A percentile compares a stretch with the other conserved stretches of the same genome.
phyloP scores from a whole-genome alignment of 2,888 invertebrate species.

The Trimorus sp. region DNA sequence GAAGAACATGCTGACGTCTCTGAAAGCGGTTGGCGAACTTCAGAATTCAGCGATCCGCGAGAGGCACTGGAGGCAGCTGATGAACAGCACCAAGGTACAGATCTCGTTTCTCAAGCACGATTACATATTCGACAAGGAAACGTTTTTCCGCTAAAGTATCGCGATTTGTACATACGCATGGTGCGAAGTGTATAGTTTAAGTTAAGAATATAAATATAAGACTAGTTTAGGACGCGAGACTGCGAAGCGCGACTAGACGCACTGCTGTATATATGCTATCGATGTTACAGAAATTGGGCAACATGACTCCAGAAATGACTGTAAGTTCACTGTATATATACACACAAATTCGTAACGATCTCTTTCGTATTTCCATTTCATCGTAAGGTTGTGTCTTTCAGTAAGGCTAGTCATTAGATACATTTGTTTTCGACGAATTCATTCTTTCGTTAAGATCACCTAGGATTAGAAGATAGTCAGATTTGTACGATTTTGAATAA shows the following conservation, averaged over 20 bases:
- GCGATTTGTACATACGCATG: slow-evolving; percentile 2
- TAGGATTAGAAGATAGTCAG: too few species aligned
- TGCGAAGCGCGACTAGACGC: slow-evolving; percentile 72
- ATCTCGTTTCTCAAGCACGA: slow-evolving; percentile 58
- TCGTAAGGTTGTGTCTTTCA: too few species aligned
- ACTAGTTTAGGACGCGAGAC: too few species aligned
- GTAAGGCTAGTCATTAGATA: too few species aligned
- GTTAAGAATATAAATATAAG: background rate
- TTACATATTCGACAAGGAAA: slow-evolving; percentile 28
- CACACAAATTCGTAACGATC: slow-evolving; percentile 63
- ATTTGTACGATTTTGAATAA: too few species aligned
- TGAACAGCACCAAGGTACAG: slow-evolving; percentile 96
- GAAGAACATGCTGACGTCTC: slow-evolving; percentile 97
- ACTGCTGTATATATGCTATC: slow-evolving; percentile 81
- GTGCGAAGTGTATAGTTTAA: background rate
- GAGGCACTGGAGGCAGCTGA: slow-evolving; percentile 98
- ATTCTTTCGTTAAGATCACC: too few species aligned
- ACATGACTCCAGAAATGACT: slow-evolving; percentile 82
- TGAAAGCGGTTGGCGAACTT: slow-evolving; percentile 96
- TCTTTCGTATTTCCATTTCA: too few species aligned
- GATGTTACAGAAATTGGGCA: slow-evolving; percentile 81
- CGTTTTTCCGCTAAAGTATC: slow-evolving; percentile 1
- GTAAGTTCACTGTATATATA: slow-evolving; percentile 81
- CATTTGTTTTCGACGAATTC: too few species aligned
- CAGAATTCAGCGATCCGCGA: slow-evolving; percentile 98